Evolutionary conservation across 2,113 vertebrate species (phyloP).

Genomic region (Protobothrops mucrosquamatus): DNA sequence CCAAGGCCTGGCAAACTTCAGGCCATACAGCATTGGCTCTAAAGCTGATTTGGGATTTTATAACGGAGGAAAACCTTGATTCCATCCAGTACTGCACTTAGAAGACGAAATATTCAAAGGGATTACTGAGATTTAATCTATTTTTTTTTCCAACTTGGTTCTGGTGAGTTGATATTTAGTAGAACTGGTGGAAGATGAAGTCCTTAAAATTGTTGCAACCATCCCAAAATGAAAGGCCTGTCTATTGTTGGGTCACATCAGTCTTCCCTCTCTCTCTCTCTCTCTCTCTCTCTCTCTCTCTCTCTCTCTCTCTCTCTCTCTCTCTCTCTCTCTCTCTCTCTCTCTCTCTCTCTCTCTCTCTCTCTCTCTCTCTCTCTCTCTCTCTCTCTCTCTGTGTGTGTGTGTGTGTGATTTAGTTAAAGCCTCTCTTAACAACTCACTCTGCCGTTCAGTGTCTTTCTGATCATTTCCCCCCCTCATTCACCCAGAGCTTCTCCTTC

Average conservation of each 20-base stretch:
- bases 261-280: no score
- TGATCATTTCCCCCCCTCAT: slow-evolving; percentile 30
- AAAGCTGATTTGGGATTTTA: background rate
- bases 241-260: slow-evolving; percentile 26
- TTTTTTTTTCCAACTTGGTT: slow-evolving; percentile 18
- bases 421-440: slow-evolving; percentile 11
- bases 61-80: background rate
- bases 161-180: slow-evolving; percentile 26
- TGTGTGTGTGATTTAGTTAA: slow-evolving; percentile 6
- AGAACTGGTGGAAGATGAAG: slow-evolving; percentile 29
- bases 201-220: slow-evolving; percentile 34
- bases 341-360: no score
- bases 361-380: no score
- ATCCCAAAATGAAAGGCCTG: slow-evolving; percentile 16
- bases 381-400: no score
- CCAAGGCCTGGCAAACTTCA: background rate
- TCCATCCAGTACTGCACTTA: slow-evolving; percentile 26
- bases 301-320: no score
- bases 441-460: slow-evolving; percentile 45
- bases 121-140: slow-evolving; percentile 35
- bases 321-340: no score
- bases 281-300: no score
- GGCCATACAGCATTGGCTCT: background rate
- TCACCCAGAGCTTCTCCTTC: background rate
- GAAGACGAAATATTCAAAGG: slow-evolving; percentile 34